Conservation (phyloP, 92 coral and sea anemone species). For the Parazoanthus atlanticus region DNA sequence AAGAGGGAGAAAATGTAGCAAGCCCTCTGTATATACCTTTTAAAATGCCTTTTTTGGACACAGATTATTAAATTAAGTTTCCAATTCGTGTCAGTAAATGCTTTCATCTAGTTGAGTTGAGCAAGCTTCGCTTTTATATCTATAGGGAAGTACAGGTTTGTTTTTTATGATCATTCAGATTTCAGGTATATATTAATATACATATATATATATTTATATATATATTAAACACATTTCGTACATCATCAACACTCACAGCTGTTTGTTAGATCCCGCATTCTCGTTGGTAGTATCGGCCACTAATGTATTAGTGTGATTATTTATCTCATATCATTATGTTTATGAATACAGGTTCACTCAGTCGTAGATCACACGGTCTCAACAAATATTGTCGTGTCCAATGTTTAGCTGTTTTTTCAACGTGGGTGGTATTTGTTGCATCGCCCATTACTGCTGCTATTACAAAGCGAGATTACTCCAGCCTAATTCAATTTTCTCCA, state of each 20-base stretch:
- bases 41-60: too few species aligned
- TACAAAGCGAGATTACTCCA: not conserved
- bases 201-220: not conserved
- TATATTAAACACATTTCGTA: not conserved
- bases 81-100: too few species aligned
- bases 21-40: too few species aligned
- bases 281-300: not conserved
- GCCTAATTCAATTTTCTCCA: not conserved
- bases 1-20: not conserved
- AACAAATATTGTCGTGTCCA: not conserved
- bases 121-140: too few species aligned
- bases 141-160: not conserved
- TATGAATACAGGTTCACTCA: not conserved
- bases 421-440: not conserved
- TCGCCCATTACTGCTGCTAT: not conserved
- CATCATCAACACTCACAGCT: not conserved
- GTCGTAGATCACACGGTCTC: slow-evolving; percentile 4
- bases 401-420: not conserved
- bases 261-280: not conserved
- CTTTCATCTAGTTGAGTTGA: too few species aligned
- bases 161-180: not conserved
- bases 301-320: not conserved
- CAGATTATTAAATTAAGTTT: too few species aligned
- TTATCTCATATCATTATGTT: not conserved
- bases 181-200: not conserved